Base-by-base conservation (phyloP, 2,888 invertebrate genomes). In the Watsonalla binaria region DNA sequence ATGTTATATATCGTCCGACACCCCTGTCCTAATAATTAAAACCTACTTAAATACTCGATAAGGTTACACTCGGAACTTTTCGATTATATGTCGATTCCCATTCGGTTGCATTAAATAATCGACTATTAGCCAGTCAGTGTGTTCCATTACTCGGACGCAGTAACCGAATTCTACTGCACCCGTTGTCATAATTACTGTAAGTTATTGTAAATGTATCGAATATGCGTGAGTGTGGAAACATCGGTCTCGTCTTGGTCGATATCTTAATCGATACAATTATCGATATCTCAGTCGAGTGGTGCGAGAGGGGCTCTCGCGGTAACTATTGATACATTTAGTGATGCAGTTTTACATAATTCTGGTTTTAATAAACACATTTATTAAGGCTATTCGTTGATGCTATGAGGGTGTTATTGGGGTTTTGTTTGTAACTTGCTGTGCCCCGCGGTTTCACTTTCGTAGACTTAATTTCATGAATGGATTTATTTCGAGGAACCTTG, bases 201-300 rank as follows among this genome's bases (percentile, higher is more conserved):
- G 49, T 49, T 49, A 49, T 49, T 49, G 39, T 49, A 52, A 51
- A 53, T 56, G 51, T 58, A 55, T 54, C 58, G 55, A 59, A 35
- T 52, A 52, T 39, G 51, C 47, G 42, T 46, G 67, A 65, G 70
- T 70, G 72, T 65, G 59, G 71, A 63, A 70, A 66, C 74, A 68
- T 69, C 69, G 68, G 65, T 72, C 56, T 54, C 62, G 55, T 60
- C 63, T 63, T 60, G 55, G 56, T 57, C 62, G 58, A 62, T 80
- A 79, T 82, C 77, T 82, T 79, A 82, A 82, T 81, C 74, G 78
- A 55, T 68, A 66, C 72, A 59, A 78, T 80, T 80, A 84, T 76
- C 76, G 80, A 79, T 78, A 74, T 68, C 42, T 11, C 11, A 11
- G 70, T 67, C 59, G 74, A 63, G 57, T 51, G 56, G 59, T 11